Evolutionary conservation across 2,888 invertebrate species (phyloP).

Genomic region (Eumacrocentrus americanus): DNA sequence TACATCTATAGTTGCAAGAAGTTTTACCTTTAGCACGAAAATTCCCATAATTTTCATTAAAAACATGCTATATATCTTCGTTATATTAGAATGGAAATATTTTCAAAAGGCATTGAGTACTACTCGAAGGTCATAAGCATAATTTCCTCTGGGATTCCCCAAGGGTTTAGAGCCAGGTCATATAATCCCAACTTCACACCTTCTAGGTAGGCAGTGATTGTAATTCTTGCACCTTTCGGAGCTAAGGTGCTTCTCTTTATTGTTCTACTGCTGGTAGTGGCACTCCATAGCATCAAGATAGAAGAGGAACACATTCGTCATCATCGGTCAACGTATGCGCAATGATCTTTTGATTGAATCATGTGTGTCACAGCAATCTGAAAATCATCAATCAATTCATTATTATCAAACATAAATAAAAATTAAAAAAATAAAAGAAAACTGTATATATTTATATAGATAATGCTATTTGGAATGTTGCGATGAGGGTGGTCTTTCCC

Average conservation of each 20-base stretch:
- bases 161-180: not conserved
- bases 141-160: conserved; percentile 5
- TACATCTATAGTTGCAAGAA: not conserved
- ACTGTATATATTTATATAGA: not conserved
- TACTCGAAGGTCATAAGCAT: not conserved
- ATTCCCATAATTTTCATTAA: too few relatives aligned
- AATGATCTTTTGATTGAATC: too few relatives aligned
- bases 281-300: too few relatives aligned
- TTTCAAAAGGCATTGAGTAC: not conserved
- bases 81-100: not conserved
- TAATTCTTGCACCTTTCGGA: not conserved
- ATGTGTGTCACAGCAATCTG: too few relatives aligned
- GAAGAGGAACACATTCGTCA: too few relatives aligned
- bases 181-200: conserved; percentile 10
- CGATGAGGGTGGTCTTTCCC: conserved; percentile 40
- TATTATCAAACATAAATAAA: not conserved
- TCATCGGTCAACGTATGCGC: too few relatives aligned
- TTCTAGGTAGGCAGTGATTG: not conserved
- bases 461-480: conserved; percentile 20
- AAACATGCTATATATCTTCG: too few relatives aligned
- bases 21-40: too few relatives aligned
- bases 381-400: too few relatives aligned
- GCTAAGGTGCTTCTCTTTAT: conserved; percentile 29
- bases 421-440: not conserved
- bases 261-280: conserved; percentile 42